Conservation (phyloP, 2,113 vertebrate genomes). For the Scomber scombrus region DNA sequence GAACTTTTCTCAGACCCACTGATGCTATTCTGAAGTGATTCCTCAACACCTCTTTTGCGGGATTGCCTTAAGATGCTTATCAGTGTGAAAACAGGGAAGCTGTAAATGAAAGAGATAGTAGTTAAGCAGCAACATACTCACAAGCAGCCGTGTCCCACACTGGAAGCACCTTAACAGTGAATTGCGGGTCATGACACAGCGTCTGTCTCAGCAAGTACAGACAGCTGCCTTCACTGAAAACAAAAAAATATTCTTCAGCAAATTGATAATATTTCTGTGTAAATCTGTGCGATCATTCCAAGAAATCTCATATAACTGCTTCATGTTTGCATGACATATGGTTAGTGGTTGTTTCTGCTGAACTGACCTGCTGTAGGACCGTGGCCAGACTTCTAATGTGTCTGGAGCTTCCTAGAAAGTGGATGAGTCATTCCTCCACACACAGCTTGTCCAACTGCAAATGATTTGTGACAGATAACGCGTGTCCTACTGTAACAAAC, state of each 20-base stretch:
- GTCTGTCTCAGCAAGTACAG: too few relatives aligned
- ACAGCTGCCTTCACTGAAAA: too few relatives aligned
- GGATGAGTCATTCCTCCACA: neutral
- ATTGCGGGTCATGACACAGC: too few relatives aligned
- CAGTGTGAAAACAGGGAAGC: neutral
- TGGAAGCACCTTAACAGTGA: too few relatives aligned
- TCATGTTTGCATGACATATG: too few relatives aligned
- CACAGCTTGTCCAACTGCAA: neutral
- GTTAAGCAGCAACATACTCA: neutral
- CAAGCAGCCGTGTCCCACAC: too few relatives aligned
- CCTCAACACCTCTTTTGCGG: neutral
- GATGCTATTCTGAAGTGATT: neutral
- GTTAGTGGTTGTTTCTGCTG: neutral
- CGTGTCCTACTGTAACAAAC: neutral
- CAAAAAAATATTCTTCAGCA: too few relatives aligned
- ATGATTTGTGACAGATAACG: neutral
- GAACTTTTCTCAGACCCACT: neutral
- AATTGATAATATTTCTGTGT: too few relatives aligned
- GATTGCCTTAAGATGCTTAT: neutral
- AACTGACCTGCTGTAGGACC: constrained; percentile 39
- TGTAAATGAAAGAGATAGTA: too few relatives aligned
- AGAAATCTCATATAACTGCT: too few relatives aligned
- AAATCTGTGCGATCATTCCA: too few relatives aligned
- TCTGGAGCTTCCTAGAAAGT: constrained; percentile 1
- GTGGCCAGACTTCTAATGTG: neutral